A percentile compares a stretch with the other conserved stretches of the same genome.
phyloP scores from a whole-genome alignment of 2,113 vertebrate species.

The Arothron firmamentum region DNA sequence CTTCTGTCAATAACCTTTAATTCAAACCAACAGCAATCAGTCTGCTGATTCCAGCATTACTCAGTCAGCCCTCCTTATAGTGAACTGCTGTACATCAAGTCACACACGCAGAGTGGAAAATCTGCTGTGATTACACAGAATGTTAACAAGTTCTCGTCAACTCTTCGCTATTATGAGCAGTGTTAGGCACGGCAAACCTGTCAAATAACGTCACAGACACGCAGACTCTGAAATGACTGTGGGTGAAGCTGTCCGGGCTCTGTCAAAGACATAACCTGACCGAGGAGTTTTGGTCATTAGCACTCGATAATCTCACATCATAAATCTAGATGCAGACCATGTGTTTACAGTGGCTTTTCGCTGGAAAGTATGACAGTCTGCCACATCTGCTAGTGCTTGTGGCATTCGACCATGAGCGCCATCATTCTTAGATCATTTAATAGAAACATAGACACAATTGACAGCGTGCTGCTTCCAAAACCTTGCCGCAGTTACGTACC shows the following conservation, averaged over 20 bases:
- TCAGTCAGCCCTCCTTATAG: no score
- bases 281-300: constrained; percentile 4
- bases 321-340: constrained; percentile 15
- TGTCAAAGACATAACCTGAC: constrained; percentile 16
- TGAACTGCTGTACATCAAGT: no score
- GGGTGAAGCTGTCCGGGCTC: constrained; percentile 12
- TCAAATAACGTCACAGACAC: background rate
- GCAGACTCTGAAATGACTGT: background rate
- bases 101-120: background rate
- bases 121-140: background rate
- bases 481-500: constrained; percentile 1
- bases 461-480: constrained; percentile 6
- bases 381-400: background rate
- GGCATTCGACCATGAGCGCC: constrained; percentile 23
- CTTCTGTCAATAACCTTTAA: no score
- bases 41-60: no score
- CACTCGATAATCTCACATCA: constrained; percentile 17
- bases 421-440: constrained; percentile 7
- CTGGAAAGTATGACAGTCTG: constrained; percentile 13
- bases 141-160: background rate
- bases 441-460: background rate
- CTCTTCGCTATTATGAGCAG: background rate
- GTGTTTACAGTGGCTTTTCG: constrained; percentile 8
- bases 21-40: no score
- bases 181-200: background rate